phyloP scores from a whole-genome alignment of 1,140 invertebrate species.

The Drosophila repletoides region DNA sequence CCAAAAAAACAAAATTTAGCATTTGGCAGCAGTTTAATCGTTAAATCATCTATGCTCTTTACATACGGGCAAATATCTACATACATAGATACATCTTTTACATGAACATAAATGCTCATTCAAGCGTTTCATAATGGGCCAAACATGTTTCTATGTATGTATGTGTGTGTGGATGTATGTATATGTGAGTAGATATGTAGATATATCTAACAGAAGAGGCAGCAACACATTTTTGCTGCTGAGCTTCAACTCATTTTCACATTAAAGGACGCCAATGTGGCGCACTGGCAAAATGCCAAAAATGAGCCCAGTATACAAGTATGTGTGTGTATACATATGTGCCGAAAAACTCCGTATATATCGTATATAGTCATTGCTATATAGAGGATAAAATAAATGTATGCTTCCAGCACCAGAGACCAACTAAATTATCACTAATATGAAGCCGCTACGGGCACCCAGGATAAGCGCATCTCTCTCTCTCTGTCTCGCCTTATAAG shows the following conservation, averaged over 20 bases:
- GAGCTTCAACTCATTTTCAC: constrained; percentile 71
- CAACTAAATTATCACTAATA: constrained; percentile 81
- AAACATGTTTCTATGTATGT: constrained; percentile 25
- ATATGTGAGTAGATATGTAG: not conserved
- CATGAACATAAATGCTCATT: constrained; percentile 61
- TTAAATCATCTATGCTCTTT: constrained; percentile 42
- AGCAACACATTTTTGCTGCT: constrained; percentile 70
- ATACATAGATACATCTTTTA: constrained; percentile 8
- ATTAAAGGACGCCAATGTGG: constrained; percentile 78
- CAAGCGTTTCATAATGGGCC: constrained; percentile 75
- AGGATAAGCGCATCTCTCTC: constrained; percentile 43
- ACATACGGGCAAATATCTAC: constrained; percentile 17
- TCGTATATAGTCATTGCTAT: constrained; percentile 61
- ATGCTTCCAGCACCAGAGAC: constrained; percentile 68
- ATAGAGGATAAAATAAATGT: constrained; percentile 64
- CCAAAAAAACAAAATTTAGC: constrained; percentile 19
- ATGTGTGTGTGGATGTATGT: constrained; percentile 4
- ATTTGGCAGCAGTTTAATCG: constrained; percentile 31
- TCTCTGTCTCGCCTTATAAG: too few relatives aligned
- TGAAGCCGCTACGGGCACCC: constrained; percentile 29
- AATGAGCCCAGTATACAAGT: constrained; percentile 45
- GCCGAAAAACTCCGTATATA: not conserved
- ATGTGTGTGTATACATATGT: constrained; percentile 18
- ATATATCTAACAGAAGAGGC: constrained; percentile 47
- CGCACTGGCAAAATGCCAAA: constrained; percentile 76